phyloP scores from a whole-genome alignment of 2,113 vertebrate genomes.

The Triplophysa siluroides region DNA sequence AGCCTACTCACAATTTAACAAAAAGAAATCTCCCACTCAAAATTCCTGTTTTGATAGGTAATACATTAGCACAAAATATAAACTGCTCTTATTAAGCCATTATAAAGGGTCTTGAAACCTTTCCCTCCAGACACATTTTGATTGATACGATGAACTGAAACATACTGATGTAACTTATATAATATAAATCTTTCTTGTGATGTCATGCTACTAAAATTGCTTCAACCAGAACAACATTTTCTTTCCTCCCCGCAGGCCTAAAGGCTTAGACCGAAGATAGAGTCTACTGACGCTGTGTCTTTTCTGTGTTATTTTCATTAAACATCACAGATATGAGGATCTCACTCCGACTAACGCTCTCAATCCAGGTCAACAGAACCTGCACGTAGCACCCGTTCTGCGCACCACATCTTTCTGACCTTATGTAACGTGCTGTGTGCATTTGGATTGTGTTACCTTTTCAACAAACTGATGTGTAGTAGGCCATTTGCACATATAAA shows the following conservation, averaged over 20 bases:
- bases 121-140: not conserved
- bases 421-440: not conserved
- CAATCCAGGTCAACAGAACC: not conserved
- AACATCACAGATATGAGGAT: too few relatives aligned
- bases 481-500: not conserved
- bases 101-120: not conserved
- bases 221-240: not conserved
- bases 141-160: not conserved
- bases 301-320: too few relatives aligned
- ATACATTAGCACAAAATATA: too few relatives aligned
- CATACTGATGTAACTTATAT: not conserved
- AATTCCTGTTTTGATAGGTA: too few relatives aligned
- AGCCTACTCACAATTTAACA: too few relatives aligned
- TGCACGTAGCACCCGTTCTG: constrained; percentile 4
- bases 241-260: constrained; percentile 40
- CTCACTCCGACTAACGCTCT: not conserved
- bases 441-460: not conserved
- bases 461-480: not conserved
- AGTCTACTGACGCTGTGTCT: not conserved
- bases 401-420: not conserved
- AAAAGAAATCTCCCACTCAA: too few relatives aligned
- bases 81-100: not conserved
- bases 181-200: not conserved
- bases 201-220: not conserved
- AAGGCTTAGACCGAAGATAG: not conserved